Evolutionary conservation across 2,888 invertebrate genomes (phyloP), one percentile per base, ranked within the genome.

Genomic region (Silvanus unidentatus): DNA sequence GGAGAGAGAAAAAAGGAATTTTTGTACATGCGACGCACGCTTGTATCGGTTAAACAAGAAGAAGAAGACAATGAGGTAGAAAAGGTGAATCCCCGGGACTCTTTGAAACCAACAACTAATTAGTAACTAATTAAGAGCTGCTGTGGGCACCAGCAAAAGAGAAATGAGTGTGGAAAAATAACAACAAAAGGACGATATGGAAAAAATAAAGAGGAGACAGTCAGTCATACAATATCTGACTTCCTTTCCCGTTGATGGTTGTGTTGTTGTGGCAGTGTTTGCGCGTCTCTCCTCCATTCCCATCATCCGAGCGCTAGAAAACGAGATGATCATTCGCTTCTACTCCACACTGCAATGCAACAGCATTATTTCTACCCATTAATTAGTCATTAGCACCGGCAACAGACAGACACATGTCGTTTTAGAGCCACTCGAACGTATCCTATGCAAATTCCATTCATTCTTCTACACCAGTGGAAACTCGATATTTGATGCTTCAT

Each of bases 171-270:
- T 45, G 43, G 42, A 49, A 43, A 27, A 48, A 32, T 29, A 38
- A 47, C 42, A 48, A 41, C 40, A 40, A 15, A 40, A 11, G 32
- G 28, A 14, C 30, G 29, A 30, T 11, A 38, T 6, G 13, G 14
- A 27, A 50, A 54, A 55, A 52, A 58, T 55, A 54, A 56, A 56
- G 48, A 46, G 16, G 49, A 54, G 53, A 57, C 52, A 52, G 53
- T 50, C 55, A 48, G 60, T 63, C 59, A 60, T 57, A 59, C 57
- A 61, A 65, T 63, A 64, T 62, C 57, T 57, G 50, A 62, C 58
- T 64, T 66, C 63, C 64, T 63, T 61, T 62, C 59, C 48, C 48
- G 47, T 43, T 42, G n/a, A 12, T 12, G 6, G n/a, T n/a, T n/a
- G n/a, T n/a, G n/a, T n/a, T n/a, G n/a, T n/a, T n/a, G n/a, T n/a